Evolutionary conservation across 2,113 vertebrate genomes (phyloP).

Genomic region (Serilophus lunatus): DNA sequence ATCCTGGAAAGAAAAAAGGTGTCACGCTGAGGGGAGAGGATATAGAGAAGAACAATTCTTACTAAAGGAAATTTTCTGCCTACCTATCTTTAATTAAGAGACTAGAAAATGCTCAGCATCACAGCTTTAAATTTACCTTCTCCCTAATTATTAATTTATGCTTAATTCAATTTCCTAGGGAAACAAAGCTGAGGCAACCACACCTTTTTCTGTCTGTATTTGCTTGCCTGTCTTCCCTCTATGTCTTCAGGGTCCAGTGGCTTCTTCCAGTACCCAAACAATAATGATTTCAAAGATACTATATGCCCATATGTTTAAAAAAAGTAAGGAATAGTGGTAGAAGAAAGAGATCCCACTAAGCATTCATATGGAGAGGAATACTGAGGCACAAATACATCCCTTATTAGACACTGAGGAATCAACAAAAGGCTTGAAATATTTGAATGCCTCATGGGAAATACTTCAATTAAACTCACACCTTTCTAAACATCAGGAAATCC

Average conservation of each 20-base stretch:
- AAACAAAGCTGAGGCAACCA: neutral
- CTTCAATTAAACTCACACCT: neutral
- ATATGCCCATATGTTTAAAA: neutral
- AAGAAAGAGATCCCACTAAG: neutral
- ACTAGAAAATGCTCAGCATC: neutral
- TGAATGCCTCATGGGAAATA: neutral
- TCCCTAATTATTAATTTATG: neutral
- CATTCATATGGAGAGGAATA: neutral
- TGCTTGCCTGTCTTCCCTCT: neutral
- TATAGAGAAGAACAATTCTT: neutral
- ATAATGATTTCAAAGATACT: neutral
- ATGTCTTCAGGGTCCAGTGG: neutral
- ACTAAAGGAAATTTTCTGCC: neutral
- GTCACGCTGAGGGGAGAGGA: accelerated
- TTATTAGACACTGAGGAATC: neutral
- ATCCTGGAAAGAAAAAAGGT: neutral
- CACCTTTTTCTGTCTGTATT: neutral
- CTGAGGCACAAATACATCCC: neutral
- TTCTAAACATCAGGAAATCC: conserved; percentile 43
- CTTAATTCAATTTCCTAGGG: neutral
- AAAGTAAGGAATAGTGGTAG: neutral
- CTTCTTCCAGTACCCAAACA: neutral
- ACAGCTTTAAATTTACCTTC: neutral
- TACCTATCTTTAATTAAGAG: neutral
- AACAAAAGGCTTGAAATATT: conserved; percentile 30